Evolutionary conservation across 2,113 vertebrate species (phyloP).

Genomic region (Tupaia tana): DNA sequence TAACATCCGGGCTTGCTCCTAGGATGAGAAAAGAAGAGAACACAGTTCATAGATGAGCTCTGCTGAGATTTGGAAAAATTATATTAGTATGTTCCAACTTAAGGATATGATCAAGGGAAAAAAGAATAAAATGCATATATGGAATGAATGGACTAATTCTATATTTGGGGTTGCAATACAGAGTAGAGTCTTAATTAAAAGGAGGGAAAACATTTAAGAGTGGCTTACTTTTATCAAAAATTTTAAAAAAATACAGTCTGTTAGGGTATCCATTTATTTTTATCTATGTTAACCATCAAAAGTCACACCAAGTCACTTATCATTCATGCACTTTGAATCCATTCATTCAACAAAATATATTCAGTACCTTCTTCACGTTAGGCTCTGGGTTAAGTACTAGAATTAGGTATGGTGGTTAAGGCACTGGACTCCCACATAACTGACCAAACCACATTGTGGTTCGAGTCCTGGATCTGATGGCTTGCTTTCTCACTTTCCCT

Average conservation of each 20-base stretch:
- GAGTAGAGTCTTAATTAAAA: not conserved
- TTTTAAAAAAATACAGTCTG: not conserved
- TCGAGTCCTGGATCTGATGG: no score
- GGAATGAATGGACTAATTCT: not conserved
- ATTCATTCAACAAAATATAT: not conserved
- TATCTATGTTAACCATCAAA: not conserved
- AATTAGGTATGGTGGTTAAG: not conserved
- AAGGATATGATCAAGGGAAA: not conserved
- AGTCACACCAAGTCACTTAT: not conserved
- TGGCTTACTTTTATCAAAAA: not conserved
- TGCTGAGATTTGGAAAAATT: not conserved
- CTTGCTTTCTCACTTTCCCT: no score
- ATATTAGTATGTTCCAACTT: not conserved
- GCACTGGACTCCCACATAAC: no score
- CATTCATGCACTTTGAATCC: not conserved
- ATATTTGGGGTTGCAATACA: not conserved
- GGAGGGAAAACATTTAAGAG: not conserved
- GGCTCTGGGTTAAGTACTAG: not conserved
- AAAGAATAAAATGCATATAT: not conserved
- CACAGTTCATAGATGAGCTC: not conserved
- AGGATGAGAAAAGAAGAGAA: conserved; percentile 61
- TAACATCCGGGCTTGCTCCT: conserved; percentile 96
- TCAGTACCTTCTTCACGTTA: not conserved
- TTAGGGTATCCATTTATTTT: not conserved
- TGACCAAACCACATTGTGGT: no score